These are phyloP conservation scores for Callaeas wilsoni DNA, from an alignment of 2,113 vertebrate species.

Conservation along the genomic window DNA sequence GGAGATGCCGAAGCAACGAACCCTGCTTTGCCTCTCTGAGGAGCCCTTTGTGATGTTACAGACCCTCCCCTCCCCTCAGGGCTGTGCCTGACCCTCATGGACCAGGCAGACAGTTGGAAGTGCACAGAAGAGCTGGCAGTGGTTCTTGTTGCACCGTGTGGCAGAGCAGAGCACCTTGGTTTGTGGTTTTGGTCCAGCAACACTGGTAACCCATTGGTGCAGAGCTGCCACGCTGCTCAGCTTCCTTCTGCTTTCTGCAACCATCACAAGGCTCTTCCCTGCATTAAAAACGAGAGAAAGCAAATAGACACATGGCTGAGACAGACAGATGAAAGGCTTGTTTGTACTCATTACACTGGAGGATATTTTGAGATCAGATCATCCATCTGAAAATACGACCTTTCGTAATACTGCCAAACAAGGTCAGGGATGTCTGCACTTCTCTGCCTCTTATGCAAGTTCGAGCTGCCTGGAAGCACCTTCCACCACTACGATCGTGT, in stretches of 20 bases:
- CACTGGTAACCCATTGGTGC: background rate
- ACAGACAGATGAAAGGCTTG: background rate
- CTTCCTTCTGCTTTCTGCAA: background rate
- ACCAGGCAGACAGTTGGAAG: background rate
- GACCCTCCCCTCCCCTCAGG: background rate
- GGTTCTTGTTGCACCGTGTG: background rate
- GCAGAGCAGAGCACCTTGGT: background rate
- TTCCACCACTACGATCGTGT: fast-evolving
- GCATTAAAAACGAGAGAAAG: background rate
- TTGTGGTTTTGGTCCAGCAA: background rate
- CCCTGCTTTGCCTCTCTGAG: background rate
- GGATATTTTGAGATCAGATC: constrained; percentile 32
- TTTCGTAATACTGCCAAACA: background rate
- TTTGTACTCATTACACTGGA: constrained; percentile 11
- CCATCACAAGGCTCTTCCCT: background rate
- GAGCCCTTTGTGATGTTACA: background rate
- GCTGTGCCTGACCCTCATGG: background rate
- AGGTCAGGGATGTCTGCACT: background rate
- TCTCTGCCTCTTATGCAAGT: background rate
- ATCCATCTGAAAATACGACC: constrained; percentile 24
- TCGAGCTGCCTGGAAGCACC: background rate
- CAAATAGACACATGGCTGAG: background rate
- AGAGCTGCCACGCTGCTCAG: background rate
- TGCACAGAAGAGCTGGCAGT: background rate
- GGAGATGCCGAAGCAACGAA: background rate